Evolutionary conservation across 2,113 vertebrate genomes (phyloP), one percentile per base, ranked within the genome.

Genomic region (Coturnix japonica): DNA sequence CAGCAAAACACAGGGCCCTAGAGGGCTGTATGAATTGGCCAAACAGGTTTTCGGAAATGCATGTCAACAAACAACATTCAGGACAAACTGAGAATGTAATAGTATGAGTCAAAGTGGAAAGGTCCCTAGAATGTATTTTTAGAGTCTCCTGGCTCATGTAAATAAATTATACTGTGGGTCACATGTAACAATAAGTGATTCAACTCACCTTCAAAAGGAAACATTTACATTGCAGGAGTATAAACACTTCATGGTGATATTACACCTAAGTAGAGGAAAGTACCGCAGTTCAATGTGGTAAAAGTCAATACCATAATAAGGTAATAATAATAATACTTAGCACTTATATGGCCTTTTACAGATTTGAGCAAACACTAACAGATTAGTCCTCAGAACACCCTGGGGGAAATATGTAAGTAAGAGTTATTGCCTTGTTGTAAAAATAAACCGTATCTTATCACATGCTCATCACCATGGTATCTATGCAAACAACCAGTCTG

Each of bases 351-450:
- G 92, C 79, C 87, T 96, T 93, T 92, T 70, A 80, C 91, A 74
- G 85, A 81, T 89, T 80, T 91, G 72, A 85, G 89, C 75, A 95
- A 96, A 94, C 81, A 91, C 71, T 71, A 85, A 76, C 91, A 83
- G 92, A 95, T 94, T 92, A 94, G 64, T 72, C 81, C 81, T 92
- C 60, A 37, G 73, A 87, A 85, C 67, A 74, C 65, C 64, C 75
- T 76, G 69, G 47, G 73, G 73, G 33, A 92, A 93, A 87, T 25
- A 71, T 39, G 78, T 89, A 84, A 75, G 83, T 39, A 77, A 85
- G 87, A 94, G 74, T 95, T 96, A 94, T 78, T 94, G 76, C 87
- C 67, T 66, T 74, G 57, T 94, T 95, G 81, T 95, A 94, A 96
- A 95, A 94, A 89, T 82, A 89, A 89, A 70, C 56, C 0, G 0